Conservation (phyloP, 2,888 invertebrate genomes). For the Carabus problematicus region DNA sequence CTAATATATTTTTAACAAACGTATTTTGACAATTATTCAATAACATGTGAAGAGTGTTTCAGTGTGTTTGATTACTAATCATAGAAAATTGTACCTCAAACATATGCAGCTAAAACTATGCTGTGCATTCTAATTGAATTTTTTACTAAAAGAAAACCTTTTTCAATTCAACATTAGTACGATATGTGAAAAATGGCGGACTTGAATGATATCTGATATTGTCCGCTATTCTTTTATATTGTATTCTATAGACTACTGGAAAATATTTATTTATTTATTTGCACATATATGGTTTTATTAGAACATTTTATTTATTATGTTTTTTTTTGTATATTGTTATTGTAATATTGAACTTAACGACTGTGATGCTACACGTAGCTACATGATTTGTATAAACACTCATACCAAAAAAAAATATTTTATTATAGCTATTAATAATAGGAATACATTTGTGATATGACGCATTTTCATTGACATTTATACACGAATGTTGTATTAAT, state of each 20-base stretch:
- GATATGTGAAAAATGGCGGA: neutral
- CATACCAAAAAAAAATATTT: slow-evolving; percentile 32
- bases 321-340: slow-evolving; percentile 28
- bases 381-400: slow-evolving; percentile 17
- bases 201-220: neutral
- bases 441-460: slow-evolving; percentile 9
- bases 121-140: too few relatives aligned
- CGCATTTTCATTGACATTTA: slow-evolving; percentile 7
- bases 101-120: too few relatives aligned
- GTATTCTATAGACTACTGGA: slow-evolving; percentile 1
- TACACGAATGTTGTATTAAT: neutral
- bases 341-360: slow-evolving; percentile 22
- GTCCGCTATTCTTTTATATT: neutral
- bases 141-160: too few relatives aligned
- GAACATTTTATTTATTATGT: slow-evolving; percentile 14
- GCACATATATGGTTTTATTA: neutral
- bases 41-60: too few relatives aligned
- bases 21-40: too few relatives aligned
- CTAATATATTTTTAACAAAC: too few relatives aligned
- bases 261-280: slow-evolving; percentile 4
- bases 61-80: too few relatives aligned
- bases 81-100: too few relatives aligned
- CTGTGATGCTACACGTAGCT: slow-evolving; percentile 28
- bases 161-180: neutral
- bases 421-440: slow-evolving; percentile 10